Base-by-base conservation (phyloP, 37 sponge, comb jelly and placozoan species). In the Bolinopsis microptera region DNA sequence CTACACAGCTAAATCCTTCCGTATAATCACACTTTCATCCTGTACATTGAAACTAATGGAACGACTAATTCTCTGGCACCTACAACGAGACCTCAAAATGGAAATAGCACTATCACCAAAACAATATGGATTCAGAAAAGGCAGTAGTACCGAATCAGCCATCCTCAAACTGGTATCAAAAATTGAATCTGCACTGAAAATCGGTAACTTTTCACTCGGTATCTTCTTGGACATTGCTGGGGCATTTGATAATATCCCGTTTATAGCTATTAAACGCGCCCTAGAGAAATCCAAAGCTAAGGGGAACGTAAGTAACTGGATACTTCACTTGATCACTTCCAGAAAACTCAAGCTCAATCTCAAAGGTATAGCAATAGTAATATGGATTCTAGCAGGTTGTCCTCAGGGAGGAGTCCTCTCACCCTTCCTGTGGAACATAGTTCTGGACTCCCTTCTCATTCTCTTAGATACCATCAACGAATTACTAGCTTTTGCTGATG, bases 351-450 rank as follows among this genome's bases (percentile, higher is more conserved):
- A 39, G 18, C 41, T 86, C 0, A 41, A 39, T 25, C 90, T 41
- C 3, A 39, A 86, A 86, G 61, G 61, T 2, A 30, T 41, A 38
- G 61, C 90, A 0, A 28, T 86, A 38, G n/a, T 41, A 5, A 86
- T 86, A 13, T 39, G 61, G 61, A 86, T 86, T 9, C 41, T 41
- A 0, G 61, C 41, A 26, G 90, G 90, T 36, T 86, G 90, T 34
- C 90, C 90, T n/a, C 90, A 86, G 31, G 90, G 90, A 28, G 90
- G 90, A 16, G 90, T 86, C 25, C 48, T 86, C 1, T 86, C 90
- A 86, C 90, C 90, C 3, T 41, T 86, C 25, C 61, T 86, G 5
- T 86, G 90, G 90, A 41, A 39, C 41, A 41, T 86, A 2, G 61
- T 86, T 24, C 27, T 86, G 24, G 90, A 86, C 61, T 39, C 41